Percentiles rank a stretch among this genome's conserved stretches.
These are phyloP conservation scores for Coracopsis vasa DNA, from an alignment of 2,113 vertebrate genomes.

Conservation along the genomic window DNA sequence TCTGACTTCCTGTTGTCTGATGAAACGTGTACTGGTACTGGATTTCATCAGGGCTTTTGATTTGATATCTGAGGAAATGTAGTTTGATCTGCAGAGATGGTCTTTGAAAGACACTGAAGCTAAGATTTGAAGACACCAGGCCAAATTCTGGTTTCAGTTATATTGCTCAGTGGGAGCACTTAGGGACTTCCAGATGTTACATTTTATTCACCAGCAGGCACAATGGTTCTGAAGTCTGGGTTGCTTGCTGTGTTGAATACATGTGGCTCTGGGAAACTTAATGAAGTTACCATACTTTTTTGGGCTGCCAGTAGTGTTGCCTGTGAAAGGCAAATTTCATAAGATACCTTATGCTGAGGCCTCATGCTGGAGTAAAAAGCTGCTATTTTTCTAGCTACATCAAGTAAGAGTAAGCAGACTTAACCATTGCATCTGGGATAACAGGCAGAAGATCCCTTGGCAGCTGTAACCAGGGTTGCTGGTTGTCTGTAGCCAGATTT, in stretches of 20 bases:
- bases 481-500: not conserved
- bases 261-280: not conserved
- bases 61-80: not conserved
- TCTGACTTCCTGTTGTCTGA: conserved; percentile 4
- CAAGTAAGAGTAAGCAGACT: not conserved
- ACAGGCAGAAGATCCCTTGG: not conserved
- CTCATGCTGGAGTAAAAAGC: fast-evolving
- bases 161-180: not conserved
- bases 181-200: conserved; percentile 24
- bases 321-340: not conserved
- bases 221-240: not conserved
- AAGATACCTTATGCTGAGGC: not conserved
- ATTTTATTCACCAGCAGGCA: not conserved
- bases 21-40: not conserved
- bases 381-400: not conserved
- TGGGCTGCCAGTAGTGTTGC: not conserved
- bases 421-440: not conserved
- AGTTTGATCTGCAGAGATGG: not conserved
- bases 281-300: not conserved
- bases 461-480: not conserved
- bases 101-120: not conserved
- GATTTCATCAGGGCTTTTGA: conserved; percentile 2
- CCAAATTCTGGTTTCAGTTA: conserved; percentile 27
- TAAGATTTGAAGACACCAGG: not conserved
- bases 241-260: not conserved